Conservation (phyloP, 2,888 invertebrate genomes). For the Tetrapedia diversipes region DNA sequence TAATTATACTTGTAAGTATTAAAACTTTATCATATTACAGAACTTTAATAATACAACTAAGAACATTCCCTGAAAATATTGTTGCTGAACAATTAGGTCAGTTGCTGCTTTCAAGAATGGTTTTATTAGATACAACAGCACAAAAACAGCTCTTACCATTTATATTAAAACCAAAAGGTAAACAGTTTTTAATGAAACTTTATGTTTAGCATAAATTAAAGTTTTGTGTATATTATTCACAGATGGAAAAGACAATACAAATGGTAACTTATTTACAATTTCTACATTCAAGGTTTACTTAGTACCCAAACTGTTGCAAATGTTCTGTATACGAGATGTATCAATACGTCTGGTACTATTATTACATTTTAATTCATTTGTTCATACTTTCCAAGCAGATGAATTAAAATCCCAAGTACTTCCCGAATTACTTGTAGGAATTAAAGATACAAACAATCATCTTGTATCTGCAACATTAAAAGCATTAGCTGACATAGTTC, state of each 20-base stretch:
- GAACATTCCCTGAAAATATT: slow-evolving; percentile 90
- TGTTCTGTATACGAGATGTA: slow-evolving; percentile 93
- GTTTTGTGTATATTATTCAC: background rate
- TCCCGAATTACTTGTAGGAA: slow-evolving; percentile 94
- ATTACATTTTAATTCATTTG: slow-evolving; percentile 90
- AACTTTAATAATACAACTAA: slow-evolving; percentile 87
- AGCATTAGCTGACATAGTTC: slow-evolving; percentile 92
- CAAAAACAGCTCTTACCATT: slow-evolving; percentile 88
- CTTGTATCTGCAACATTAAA: slow-evolving; percentile 92
- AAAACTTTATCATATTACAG: slow-evolving; percentile 75
- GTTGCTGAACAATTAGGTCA: slow-evolving; percentile 92
- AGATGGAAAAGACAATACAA: slow-evolving; percentile 80
- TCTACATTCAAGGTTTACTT: slow-evolving; percentile 89
- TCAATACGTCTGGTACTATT: slow-evolving; percentile 92
- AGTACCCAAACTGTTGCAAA: slow-evolving; percentile 90
- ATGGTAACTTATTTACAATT: slow-evolving; percentile 87
- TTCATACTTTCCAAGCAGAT: slow-evolving; percentile 89
- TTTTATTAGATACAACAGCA: slow-evolving; percentile 92
- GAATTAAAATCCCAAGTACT: slow-evolving; percentile 90
- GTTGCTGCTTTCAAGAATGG: slow-evolving; percentile 91
- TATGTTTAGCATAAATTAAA: background rate
- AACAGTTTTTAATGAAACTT: slow-evolving; percentile 50
- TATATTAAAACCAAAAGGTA: slow-evolving; percentile 89
- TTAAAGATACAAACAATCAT: slow-evolving; percentile 93
- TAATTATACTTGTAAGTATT: background rate